Evolutionary conservation across 2,113 vertebrate genomes (phyloP).

Genomic region (Crotalus helleri): DNA sequence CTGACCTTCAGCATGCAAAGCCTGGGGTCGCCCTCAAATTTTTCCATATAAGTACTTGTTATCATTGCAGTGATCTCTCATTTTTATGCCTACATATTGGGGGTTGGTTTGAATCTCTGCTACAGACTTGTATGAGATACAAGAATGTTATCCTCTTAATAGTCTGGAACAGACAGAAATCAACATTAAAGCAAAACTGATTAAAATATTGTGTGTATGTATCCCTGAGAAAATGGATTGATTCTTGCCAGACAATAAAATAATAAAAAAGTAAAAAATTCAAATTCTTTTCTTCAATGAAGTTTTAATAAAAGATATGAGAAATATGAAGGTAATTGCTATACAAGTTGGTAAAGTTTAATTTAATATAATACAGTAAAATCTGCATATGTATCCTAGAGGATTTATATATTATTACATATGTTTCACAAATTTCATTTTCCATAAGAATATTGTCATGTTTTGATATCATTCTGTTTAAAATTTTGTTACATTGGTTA

Average conservation of each 20-base stretch:
- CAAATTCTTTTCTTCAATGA: slow-evolving; percentile 24
- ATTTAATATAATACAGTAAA: slow-evolving; percentile 28
- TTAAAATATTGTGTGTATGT: not conserved
- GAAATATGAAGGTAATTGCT: not conserved
- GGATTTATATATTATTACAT: not conserved
- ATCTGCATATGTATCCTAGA: not conserved
- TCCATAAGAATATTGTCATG: slow-evolving; percentile 27
- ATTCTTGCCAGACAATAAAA: not conserved
- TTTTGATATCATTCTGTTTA: slow-evolving; percentile 48
- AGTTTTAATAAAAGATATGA: slow-evolving; percentile 23
- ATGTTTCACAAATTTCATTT: slow-evolving; percentile 44
- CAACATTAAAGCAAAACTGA: not conserved
- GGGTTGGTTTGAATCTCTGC: not conserved
- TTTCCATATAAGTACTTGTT: not conserved
- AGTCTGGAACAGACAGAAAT: not conserved
- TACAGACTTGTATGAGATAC: not conserved
- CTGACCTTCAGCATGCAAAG: not conserved
- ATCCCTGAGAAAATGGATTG: not conserved
- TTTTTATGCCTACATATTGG: not conserved
- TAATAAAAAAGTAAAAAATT: not conserved
- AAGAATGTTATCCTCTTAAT: not conserved
- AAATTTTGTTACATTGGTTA: slow-evolving; percentile 43
- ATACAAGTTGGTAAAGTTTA: not conserved
- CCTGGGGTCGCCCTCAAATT: not conserved
- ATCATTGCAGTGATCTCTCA: not conserved